A percentile compares a stretch with the other conserved stretches of the same genome.
Evolutionary conservation across 1,140 invertebrate species (phyloP).

Genomic region (Drusus annulatus): DNA sequence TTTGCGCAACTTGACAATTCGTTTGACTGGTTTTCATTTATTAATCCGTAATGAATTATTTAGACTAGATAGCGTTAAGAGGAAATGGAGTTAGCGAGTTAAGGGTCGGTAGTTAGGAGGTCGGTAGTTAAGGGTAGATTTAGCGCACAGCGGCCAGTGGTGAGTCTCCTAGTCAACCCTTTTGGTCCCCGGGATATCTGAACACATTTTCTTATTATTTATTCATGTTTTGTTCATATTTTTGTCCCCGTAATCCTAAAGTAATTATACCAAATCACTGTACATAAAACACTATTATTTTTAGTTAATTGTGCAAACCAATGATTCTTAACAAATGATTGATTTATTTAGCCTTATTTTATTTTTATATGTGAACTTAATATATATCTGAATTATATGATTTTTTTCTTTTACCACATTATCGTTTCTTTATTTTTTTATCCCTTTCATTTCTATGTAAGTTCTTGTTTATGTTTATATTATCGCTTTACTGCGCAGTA

Average conservation of each 20-base stretch:
- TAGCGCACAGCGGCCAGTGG: constrained; percentile 59
- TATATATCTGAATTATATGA: constrained; percentile 53
- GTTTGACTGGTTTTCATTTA: constrained; percentile 38
- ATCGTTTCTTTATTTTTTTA: constrained; percentile 38
- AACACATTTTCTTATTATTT: constrained; percentile 55
- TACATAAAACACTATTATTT: constrained; percentile 37
- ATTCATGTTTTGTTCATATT: constrained; percentile 46
- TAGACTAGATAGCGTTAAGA: constrained; percentile 36
- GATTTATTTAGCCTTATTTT: constrained; percentile 43
- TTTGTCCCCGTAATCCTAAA: constrained; percentile 39
- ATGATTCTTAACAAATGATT: constrained; percentile 44
- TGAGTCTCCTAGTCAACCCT: constrained; percentile 59
- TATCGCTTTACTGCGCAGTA: not conserved
- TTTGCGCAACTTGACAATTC: constrained; percentile 9
- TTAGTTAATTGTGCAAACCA: constrained; percentile 39
- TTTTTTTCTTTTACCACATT: constrained; percentile 44
- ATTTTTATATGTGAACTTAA: constrained; percentile 51
- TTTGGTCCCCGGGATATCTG: constrained; percentile 57
- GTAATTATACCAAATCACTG: constrained; percentile 42
- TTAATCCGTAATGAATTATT: too few species aligned
- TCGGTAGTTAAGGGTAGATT: constrained; percentile 36
- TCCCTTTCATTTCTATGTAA: not conserved
- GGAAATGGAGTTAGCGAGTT: not conserved
- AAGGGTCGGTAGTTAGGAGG: not conserved
- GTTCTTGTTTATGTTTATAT: not conserved